phyloP scores from a whole-genome alignment of 2,113 vertebrate species.

The Camelus bactrianus region DNA sequence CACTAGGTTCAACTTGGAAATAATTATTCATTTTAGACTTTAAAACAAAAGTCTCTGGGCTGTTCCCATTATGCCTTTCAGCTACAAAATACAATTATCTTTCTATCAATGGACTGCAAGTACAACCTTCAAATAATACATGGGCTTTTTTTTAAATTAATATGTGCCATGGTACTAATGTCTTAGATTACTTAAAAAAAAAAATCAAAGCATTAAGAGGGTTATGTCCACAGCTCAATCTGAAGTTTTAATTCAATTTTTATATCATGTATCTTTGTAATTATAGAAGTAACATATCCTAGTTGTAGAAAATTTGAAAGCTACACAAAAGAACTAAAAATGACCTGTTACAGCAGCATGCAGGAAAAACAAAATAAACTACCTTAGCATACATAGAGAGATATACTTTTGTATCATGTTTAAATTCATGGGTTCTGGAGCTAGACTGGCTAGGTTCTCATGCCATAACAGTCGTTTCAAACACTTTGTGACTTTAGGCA shows the following conservation, averaged over 20 bases:
- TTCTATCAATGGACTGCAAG: slow-evolving; percentile 6
- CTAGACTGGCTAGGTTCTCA: neutral
- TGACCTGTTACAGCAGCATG: neutral
- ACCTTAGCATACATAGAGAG: neutral
- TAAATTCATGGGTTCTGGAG: slow-evolving; percentile 22
- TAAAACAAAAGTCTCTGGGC: slow-evolving; percentile 11
- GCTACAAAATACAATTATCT: slow-evolving; percentile 12
- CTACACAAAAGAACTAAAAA: slow-evolving; percentile 29
- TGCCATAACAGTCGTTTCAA: neutral
- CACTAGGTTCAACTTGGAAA: neutral
- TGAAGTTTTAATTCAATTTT: slow-evolving; percentile 38
- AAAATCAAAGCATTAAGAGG: neutral
- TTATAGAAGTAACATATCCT: slow-evolving; percentile 2
- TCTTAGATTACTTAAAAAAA: slow-evolving; percentile 22
- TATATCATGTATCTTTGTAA: slow-evolving; percentile 23
- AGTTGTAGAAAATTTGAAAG: slow-evolving; percentile 43
- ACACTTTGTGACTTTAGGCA: neutral
- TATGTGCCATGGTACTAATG: neutral
- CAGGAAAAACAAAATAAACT: neutral
- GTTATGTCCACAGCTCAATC: neutral
- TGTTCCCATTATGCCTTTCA: neutral
- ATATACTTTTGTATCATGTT: neutral
- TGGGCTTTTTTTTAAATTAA: slow-evolving; percentile 26
- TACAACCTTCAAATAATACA: slow-evolving; percentile 6
- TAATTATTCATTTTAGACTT: neutral